Evolutionary conservation across 1,140 invertebrate species (phyloP).

Genomic region (Achroia grisella): DNA sequence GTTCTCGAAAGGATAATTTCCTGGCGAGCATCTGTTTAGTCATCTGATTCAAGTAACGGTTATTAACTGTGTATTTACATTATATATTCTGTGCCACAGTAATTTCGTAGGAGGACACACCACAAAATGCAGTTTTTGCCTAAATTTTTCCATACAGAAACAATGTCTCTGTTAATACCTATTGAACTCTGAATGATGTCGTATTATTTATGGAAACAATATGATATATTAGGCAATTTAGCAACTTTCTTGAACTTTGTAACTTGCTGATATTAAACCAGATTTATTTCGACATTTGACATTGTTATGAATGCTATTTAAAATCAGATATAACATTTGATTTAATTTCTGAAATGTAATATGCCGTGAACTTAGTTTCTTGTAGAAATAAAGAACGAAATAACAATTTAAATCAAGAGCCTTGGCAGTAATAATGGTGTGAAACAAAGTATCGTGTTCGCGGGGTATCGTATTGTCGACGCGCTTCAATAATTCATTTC

Average conservation of each 20-base stretch:
- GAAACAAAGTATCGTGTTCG: conserved; percentile 26
- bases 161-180: too few relatives aligned
- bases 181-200: too few relatives aligned
- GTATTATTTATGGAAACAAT: too few relatives aligned
- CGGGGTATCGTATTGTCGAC: conserved; percentile 42
- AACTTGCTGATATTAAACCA: too few relatives aligned
- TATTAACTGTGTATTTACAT: not conserved
- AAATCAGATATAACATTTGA: not conserved
- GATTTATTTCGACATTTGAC: too few relatives aligned
- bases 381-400: not conserved
- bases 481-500: conserved; percentile 64
- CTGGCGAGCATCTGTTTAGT: not conserved
- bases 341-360: not conserved
- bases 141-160: too few relatives aligned
- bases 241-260: too few relatives aligned
- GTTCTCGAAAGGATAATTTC: conserved; percentile 13
- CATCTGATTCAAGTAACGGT: conserved; percentile 9
- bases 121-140: not conserved
- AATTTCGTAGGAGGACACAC: not conserved
- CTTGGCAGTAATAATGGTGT: not conserved
- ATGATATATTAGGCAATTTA: too few relatives aligned
- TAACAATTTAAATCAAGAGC: conserved; percentile 1
- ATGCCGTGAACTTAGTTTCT: not conserved
- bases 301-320: not conserved
- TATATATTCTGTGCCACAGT: conserved; percentile 4